A percentile compares a stretch with the other conserved stretches of the same genome.
phyloP scores from a whole-genome alignment of 2,888 invertebrate genomes.

The Gandaritis pyraliata region DNA sequence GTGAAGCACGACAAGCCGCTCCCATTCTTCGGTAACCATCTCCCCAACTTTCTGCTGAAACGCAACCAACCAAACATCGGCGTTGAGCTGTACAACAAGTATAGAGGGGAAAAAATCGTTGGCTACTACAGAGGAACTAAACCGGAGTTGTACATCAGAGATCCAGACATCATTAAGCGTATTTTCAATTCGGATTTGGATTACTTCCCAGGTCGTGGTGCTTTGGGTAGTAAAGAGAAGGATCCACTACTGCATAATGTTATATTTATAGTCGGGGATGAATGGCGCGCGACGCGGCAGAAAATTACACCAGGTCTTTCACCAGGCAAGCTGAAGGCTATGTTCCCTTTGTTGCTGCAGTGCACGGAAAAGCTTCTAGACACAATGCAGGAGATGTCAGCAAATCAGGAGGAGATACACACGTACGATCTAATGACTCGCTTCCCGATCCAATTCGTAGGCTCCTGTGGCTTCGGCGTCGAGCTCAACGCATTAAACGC shows the following conservation, averaged over 20 bases:
- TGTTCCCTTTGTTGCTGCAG: slow-evolving; percentile 55
- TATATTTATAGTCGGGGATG: slow-evolving; percentile 53
- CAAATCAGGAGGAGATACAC: slow-evolving; percentile 25
- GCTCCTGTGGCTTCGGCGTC: slow-evolving; percentile 54
- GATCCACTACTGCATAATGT: slow-evolving; percentile 55
- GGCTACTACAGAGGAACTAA: slow-evolving; percentile 48
- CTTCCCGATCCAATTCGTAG: slow-evolving; percentile 52
- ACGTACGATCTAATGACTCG: slow-evolving; percentile 55
- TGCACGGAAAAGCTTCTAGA: slow-evolving; percentile 39
- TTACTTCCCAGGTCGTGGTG: slow-evolving; percentile 49
- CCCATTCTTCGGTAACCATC: slow-evolving; percentile 42
- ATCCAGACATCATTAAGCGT: slow-evolving; percentile 52
- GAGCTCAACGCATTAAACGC: slow-evolving; percentile 30
- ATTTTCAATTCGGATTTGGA: slow-evolving; percentile 50
- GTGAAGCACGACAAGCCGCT: slow-evolving; percentile 37
- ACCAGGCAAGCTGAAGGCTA: slow-evolving; percentile 52
- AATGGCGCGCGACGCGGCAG: slow-evolving; percentile 43
- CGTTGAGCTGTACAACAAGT: slow-evolving; percentile 46
- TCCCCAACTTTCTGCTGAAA: slow-evolving; percentile 29
- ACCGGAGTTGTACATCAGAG: slow-evolving; percentile 51
- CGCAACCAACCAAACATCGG: slow-evolving; percentile 27
- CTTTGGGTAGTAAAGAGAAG: slow-evolving; percentile 42
- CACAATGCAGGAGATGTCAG: slow-evolving; percentile 11
- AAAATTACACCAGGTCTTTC: slow-evolving; percentile 52
- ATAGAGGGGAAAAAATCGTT: slow-evolving; percentile 50